phyloP scores from a whole-genome alignment of 2,113 vertebrate species.

The Passer domesticus region DNA sequence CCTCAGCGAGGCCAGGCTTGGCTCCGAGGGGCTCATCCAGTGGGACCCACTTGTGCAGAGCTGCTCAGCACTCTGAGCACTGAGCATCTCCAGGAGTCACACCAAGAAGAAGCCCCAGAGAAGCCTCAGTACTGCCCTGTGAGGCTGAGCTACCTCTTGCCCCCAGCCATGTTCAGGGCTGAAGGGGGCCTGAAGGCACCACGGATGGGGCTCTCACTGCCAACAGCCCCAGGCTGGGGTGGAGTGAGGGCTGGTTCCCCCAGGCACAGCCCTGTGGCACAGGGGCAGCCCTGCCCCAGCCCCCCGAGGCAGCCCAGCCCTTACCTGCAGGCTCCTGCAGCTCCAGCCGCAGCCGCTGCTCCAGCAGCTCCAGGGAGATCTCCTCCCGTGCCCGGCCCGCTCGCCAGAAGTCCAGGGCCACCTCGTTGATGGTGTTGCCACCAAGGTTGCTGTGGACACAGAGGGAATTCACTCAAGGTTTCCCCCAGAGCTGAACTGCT shows the following conservation, averaged over 20 bases:
- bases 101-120: neutral
- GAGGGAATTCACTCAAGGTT: neutral
- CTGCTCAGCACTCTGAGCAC: neutral
- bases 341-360: slow-evolving; percentile 78
- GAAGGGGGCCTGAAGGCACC: neutral
- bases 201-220: accelerated
- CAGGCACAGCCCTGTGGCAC: accelerated
- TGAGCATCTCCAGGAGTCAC: accelerated
- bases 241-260: neutral
- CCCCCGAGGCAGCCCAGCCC: accelerated
- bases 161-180: neutral
- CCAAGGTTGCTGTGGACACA: slow-evolving; percentile 84
- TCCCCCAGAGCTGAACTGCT: neutral
- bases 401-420: slow-evolving; percentile 87
- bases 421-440: slow-evolving; percentile 85
- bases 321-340: slow-evolving; percentile 81
- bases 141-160: accelerated
- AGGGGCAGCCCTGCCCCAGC: neutral
- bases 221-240: accelerated
- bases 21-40: neutral
- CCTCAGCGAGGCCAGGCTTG: neutral
- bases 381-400: slow-evolving; percentile 87
- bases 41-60: neutral
- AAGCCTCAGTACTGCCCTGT: neutral
- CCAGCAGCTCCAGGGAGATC: slow-evolving; percentile 87